Evolutionary conservation across 2,888 invertebrate species (phyloP).

Genomic region (Luperina testacea): DNA sequence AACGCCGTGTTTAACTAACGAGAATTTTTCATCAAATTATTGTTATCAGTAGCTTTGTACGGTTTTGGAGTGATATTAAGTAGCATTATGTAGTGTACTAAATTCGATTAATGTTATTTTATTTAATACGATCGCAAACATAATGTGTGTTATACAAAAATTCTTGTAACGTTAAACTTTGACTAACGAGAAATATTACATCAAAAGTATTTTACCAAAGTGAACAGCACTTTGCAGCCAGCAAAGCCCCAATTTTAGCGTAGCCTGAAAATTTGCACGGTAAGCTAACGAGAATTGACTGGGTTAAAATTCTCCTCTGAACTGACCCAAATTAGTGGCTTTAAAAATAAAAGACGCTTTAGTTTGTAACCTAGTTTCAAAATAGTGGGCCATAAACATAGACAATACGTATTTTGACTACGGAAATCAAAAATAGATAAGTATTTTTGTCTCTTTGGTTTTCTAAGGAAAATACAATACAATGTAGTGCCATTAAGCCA

Average conservation of each 20-base stretch:
- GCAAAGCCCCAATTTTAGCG: constrained; percentile 8
- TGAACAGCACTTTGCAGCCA: background rate
- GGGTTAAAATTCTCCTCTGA: constrained; percentile 34
- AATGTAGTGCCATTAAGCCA: background rate
- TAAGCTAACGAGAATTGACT: constrained; percentile 42
- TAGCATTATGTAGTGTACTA: background rate
- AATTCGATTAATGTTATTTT: background rate
- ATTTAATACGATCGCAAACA: background rate
- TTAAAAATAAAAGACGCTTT: constrained; percentile 60
- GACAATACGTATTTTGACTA: constrained; percentile 23
- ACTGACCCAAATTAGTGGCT: constrained; percentile 56
- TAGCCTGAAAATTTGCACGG: constrained; percentile 22
- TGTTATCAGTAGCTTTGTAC: constrained; percentile 29
- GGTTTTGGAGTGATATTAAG: background rate
- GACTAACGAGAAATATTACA: background rate
- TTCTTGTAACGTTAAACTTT: background rate
- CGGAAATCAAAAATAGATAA: constrained; percentile 15
- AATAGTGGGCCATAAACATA: constrained; percentile 55
- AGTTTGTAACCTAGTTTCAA: constrained; percentile 57
- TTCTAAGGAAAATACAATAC: background rate
- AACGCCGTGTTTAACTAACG: background rate
- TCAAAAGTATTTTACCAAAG: constrained; percentile 5
- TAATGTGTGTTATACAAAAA: background rate
- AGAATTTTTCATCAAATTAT: constrained; percentile 29
- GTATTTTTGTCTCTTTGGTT: background rate